Conservation (phyloP, 1,140 invertebrate genomes). For the Stegodyphus dumicola region DNA sequence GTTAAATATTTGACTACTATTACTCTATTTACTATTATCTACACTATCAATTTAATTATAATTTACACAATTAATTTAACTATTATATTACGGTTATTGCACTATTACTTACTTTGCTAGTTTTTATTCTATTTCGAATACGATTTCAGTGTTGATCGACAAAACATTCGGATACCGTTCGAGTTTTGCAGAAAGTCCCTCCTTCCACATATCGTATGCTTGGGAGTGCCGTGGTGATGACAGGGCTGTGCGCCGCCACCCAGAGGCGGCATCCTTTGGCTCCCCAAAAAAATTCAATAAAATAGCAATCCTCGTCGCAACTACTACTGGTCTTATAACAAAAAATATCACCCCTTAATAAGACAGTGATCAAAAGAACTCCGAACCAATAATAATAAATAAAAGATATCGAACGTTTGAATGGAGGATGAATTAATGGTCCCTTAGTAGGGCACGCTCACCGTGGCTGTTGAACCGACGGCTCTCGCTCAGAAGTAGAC, state of each 20-base stretch:
- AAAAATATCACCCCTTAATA: slow-evolving; percentile 21
- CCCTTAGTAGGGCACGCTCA: slow-evolving; percentile 1
- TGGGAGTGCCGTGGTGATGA: slow-evolving; percentile 21
- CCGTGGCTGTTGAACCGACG: slow-evolving; percentile 4
- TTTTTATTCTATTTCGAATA: no score
- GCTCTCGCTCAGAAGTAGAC: neutral
- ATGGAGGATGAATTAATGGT: neutral
- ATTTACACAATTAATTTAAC: neutral
- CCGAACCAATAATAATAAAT: neutral
- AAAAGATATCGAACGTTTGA: neutral
- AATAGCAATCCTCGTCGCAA: slow-evolving; percentile 1
- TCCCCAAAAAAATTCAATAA: slow-evolving; percentile 8
- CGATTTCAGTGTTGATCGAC: no score
- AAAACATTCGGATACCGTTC: no score
- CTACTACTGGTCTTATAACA: slow-evolving; percentile 5
- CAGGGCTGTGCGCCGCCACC: slow-evolving; percentile 17
- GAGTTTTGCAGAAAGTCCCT: slow-evolving; percentile 4
- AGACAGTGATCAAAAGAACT: neutral
- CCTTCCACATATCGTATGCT: neutral
- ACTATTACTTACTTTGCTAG: no score
- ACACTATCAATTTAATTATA: neutral
- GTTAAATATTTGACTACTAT: no score
- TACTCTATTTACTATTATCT: no score
- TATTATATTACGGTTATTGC: no score
- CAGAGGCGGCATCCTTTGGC: slow-evolving; percentile 7